Evolutionary conservation across 2,888 invertebrate species (phyloP), one percentile per base, ranked within the genome.

Genomic region (Oligia latruncula): DNA sequence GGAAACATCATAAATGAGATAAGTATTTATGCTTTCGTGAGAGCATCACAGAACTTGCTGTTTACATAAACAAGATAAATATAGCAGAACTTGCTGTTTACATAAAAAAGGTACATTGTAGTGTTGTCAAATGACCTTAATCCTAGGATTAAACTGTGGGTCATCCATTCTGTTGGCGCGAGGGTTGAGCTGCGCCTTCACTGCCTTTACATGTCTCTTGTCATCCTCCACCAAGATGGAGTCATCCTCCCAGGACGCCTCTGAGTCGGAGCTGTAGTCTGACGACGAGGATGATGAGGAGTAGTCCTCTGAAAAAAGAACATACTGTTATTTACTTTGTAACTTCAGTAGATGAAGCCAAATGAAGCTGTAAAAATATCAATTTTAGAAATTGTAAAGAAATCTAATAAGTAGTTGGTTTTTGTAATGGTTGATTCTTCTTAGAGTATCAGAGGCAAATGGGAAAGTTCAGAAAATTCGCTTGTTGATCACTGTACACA

Each of bases 251-350:
- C 95, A 95, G 0, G 95, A 92, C 0, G 95, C 93, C 82, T 96
- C 96, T 0, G 96, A 97, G 85, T 96, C 96, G 0, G 96, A 96
- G 81, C 96, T 96, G 90, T 96, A 97, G 90, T 95, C 95, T 40
- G 95, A 93, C 0, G 94, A 95, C 0, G 96, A 96, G 13, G 95
- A 95, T 0, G 96, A 94, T 62, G 96, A 95, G 0, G 96, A 96
- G 82, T 96, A 95, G 65, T 96, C 96, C 62, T 92, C 92, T 93
- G 89, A n/a, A 93, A 92, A 66, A 9, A 77, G n/a, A 64, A 70
- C 17, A 35, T 6, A 46, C 5, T 20, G 23, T 52, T 67, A 23
- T 23, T 43, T 67, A 66, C 13, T 71, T 15, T 74, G 29, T 29
- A 49, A 62, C 20, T 35, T 17, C 17, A 29, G 15, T 20, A 23